Evolutionary conservation across 2,888 invertebrate genomes (phyloP), one percentile per base, ranked within the genome.

Genomic region (Cataglyphis livida): DNA sequence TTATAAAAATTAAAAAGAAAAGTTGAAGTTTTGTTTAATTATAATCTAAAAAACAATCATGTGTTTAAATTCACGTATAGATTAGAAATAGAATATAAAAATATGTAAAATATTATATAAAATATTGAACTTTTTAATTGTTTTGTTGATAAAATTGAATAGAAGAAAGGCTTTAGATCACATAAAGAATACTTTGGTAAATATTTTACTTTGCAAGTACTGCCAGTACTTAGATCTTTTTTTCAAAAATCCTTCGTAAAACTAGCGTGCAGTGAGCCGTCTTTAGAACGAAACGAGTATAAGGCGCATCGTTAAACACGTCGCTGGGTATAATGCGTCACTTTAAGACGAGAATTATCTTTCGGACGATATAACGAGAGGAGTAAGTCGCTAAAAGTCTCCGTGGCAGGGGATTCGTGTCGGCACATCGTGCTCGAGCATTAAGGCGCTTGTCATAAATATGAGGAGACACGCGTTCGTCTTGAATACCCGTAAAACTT

Each of bases 371-470:
- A 71, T 59, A 73, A 83, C 54, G 74, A 59, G 44, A 21, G 41
- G 76, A 84, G 54, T 62, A 41, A 65, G 74, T 75, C 65, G 75
- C 64, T 65, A 54, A 65, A 81, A 79, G 79, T 81, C 79, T 75
- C 59, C 35, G 82, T 59, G 48, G 73, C 85, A 75, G 25, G 48
- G n/a, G 61, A 68, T 81, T 68, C 89, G 90, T 91, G 90, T 87
- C 86, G 74, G 78, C 76, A 87, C 90, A 90, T 90, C 84, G 66
- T 84, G 86, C 68, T 71, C 70, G 61, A 61, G 89, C 84, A 90
- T 91, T 89, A 91, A 88, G 86, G 75, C 66, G 76, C 87, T 81
- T 71, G 84, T 87, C 87, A 86, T 90, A 91, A 91, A 90, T 91
- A 91, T 91, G 91, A 89, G 75, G 85, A 86, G 87, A 86, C 91